These are phyloP conservation scores for Ploceus nigricollis DNA, from an alignment of 2,113 vertebrate genomes.

Conservation along the genomic window DNA sequence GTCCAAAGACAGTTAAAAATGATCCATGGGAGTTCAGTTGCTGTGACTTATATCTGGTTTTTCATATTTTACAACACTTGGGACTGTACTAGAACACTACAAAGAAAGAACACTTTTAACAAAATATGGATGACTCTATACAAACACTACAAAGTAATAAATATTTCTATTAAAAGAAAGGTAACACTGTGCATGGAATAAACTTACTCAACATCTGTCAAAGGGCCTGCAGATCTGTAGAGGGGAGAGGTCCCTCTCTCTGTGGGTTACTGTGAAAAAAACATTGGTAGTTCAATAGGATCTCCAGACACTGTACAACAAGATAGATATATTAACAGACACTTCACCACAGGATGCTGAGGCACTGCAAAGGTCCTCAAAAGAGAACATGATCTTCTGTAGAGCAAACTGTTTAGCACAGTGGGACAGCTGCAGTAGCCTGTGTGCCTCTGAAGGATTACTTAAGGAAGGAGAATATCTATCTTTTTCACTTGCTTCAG, in stretches of 20 bases:
- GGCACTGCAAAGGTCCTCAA: neutral
- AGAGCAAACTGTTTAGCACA: neutral
- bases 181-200: neutral
- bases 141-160: neutral
- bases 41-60: neutral
- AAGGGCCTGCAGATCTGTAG: neutral
- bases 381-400: neutral
- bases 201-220: neutral
- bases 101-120: neutral
- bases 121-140: neutral
- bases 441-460: neutral
- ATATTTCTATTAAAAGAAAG: neutral
- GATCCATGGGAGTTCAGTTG: neutral
- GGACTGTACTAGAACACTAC: neutral
- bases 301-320: neutral
- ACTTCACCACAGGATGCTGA: neutral
- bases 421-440: neutral
- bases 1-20: neutral
- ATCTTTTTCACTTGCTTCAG: neutral
- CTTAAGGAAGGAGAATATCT: neutral
- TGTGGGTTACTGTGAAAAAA: neutral
- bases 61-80: neutral
- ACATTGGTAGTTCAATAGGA: neutral
- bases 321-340: neutral
- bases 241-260: neutral